Conservation (phyloP, 1,140 invertebrate species). For the Drosophila burlai region DNA sequence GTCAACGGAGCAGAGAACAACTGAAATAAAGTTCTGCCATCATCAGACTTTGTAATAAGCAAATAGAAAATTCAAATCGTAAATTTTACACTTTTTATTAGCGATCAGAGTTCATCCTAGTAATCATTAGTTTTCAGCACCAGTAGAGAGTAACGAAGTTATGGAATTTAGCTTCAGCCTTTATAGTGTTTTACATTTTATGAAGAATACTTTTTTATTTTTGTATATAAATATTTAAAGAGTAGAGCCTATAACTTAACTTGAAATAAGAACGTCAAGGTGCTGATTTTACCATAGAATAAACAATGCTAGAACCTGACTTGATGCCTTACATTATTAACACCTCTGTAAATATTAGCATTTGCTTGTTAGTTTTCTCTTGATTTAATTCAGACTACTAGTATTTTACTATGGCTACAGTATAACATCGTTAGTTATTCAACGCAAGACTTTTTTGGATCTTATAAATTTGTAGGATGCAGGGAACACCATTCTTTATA, state of each 20-base stretch:
- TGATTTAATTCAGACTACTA: not conserved
- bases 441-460: not conserved
- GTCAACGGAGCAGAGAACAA: not conserved
- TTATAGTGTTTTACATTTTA: not conserved
- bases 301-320: not conserved
- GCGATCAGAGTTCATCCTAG: not conserved
- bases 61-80: not conserved
- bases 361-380: not conserved
- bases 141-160: too few relatives aligned
- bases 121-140: too few relatives aligned
- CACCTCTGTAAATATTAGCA: not conserved
- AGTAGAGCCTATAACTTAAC: not conserved
- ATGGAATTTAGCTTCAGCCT: not conserved
- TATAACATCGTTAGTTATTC: not conserved
- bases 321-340: not conserved
- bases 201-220: not conserved
- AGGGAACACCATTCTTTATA: too few relatives aligned
- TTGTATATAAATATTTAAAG: not conserved
- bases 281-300: not conserved
- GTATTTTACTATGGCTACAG: not conserved
- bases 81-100: not conserved
- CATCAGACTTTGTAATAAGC: not conserved
- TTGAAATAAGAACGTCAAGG: not conserved
- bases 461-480: too few relatives aligned
- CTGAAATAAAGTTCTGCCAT: not conserved